A percentile compares a stretch with the other conserved stretches of the same genome.
Evolutionary conservation across 2,113 vertebrate genomes (phyloP).

Genomic region (Saimiri boliviensis): DNA sequence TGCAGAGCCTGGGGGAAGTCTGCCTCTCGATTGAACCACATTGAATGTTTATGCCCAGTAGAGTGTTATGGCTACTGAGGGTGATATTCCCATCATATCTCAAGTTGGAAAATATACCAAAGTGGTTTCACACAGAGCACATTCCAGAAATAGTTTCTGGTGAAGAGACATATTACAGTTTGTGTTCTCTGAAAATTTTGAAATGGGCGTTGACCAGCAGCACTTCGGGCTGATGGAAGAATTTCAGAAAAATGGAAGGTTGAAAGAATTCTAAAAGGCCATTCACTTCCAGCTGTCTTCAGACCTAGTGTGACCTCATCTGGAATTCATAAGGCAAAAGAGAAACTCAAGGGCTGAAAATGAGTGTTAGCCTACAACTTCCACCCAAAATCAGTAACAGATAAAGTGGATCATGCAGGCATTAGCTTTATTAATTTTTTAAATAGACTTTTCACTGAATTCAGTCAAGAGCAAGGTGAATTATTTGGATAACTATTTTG

Average conservation of each 20-base stretch:
- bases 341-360: neutral
- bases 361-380: neutral
- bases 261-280: neutral
- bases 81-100: neutral
- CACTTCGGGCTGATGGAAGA: neutral
- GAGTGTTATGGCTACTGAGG: neutral
- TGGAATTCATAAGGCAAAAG: neutral
- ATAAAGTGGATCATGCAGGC: neutral
- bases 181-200: neutral
- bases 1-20: neutral
- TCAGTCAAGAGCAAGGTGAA: neutral
- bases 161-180: neutral
- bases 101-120: neutral
- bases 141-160: neutral
- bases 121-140: neutral
- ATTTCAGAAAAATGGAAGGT: neutral
- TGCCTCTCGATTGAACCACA: neutral
- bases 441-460: slow-evolving; percentile 15
- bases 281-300: neutral
- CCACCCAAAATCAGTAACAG: neutral
- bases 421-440: neutral
- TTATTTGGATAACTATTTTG: neutral
- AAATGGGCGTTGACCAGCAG: neutral
- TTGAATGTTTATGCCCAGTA: neutral
- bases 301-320: neutral